Base-by-base conservation (phyloP, 2,797 vertebrate species). In the Champsocephalus gunnari region DNA sequence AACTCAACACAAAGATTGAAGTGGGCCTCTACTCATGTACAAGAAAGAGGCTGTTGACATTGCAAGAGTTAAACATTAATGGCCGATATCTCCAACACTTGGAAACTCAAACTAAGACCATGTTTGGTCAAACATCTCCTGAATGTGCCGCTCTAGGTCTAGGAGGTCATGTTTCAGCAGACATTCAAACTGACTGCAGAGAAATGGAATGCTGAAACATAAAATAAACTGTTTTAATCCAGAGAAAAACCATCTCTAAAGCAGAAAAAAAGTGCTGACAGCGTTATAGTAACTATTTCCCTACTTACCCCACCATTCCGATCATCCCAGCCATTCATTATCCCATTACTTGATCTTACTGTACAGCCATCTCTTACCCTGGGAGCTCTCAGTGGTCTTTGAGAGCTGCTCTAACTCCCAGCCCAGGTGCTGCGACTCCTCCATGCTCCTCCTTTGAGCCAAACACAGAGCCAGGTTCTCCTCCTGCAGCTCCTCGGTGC, bases 381-480 rank as follows among this genome's bases (percentile, higher is more conserved):
- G 95, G 66, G 94, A 94, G 82, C 94, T 91, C 54, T 97, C 96
- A 50, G 94, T 94, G 66, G 94, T 96, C 90, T 94, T 97, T 57
- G 96, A 95, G 44, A 98, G 96, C 90, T 99, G 97, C 81, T 98
- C 97, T 66, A 99, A 92, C 88, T 99, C 97, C 97, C 97, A 99
- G 86, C 97, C 97, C 66, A 99, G 95, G 78, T 97, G 97, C 79
- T 98, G 93, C 5, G 97, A 98, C 85, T 99, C 97, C 85, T 98
- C 97, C 97, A 99, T 98, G 80, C 96, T 98, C 84, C 97, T 97
- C 83, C 96, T 96, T 89, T 99, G 97, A 82, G 97, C 97, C 94
- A 99, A 94, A 94, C 96, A 96, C 74, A 98, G 89, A 76, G 94
- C 90, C 94, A 99, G 95, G 80, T 98, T 99, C 94, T 99, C 97